Conservation (phyloP, 2,888 invertebrate genomes). For the Junonia oenone region DNA sequence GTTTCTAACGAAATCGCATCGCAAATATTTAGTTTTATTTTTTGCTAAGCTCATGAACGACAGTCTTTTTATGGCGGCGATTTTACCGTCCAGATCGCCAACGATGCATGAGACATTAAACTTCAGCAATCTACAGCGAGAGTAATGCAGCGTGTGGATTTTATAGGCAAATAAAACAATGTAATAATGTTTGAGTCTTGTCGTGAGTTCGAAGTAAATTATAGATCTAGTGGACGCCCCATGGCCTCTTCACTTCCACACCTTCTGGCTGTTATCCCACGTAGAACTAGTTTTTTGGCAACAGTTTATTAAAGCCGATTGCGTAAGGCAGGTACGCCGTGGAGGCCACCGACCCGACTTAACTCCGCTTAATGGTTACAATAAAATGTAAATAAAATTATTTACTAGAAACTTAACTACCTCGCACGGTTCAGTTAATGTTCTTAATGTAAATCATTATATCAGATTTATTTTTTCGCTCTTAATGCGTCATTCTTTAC, state of each 20-base stretch:
- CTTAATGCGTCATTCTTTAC: neutral
- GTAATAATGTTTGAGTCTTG: neutral
- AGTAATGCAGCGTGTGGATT: neutral
- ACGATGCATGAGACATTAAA: constrained; percentile 3
- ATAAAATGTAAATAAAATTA: constrained; percentile 67
- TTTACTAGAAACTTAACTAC: constrained; percentile 47
- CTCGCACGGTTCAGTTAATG: constrained; percentile 24
- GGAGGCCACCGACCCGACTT: constrained; percentile 54
- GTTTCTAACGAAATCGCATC: neutral
- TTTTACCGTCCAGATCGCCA: constrained; percentile 2
- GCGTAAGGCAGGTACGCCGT: constrained; percentile 57
- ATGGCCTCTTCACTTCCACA: neutral
- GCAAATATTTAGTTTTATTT: neutral
- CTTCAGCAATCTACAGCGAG: neutral
- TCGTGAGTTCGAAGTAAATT: neutral
- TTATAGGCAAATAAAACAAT: neutral
- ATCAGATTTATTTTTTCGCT: constrained; percentile 3
- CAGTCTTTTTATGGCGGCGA: neutral
- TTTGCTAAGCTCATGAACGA: neutral
- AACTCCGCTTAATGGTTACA: constrained; percentile 49
- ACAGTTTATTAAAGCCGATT: constrained; percentile 59
- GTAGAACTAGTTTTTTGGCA: constrained; percentile 72
- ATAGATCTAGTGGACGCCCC: neutral
- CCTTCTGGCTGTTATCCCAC: constrained; percentile 39
- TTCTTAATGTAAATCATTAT: constrained; percentile 13